These are phyloP conservation scores for Diaprepes abbreviatus DNA, from an alignment of 2,888 invertebrate genomes.

Conservation along the genomic window DNA sequence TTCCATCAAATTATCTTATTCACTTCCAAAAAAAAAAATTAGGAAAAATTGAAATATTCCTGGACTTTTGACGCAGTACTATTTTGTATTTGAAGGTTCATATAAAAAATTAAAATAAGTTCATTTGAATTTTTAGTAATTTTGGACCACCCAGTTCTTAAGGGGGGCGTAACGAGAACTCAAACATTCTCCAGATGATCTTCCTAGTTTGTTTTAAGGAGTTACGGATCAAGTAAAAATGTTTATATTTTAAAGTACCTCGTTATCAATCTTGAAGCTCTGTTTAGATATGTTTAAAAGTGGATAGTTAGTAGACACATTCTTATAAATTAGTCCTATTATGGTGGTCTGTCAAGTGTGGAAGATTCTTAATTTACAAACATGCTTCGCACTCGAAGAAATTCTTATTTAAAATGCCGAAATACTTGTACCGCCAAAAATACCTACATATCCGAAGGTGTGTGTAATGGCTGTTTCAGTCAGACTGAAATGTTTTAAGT, in stretches of 20 bases:
- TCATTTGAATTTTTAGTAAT: too few species aligned
- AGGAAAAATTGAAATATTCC: too few species aligned
- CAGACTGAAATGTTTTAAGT: neutral
- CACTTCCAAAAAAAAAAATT: too few species aligned
- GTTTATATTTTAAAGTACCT: neutral
- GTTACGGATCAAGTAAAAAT: neutral
- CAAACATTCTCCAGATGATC: conserved; percentile 2
- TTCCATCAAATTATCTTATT: too few species aligned
- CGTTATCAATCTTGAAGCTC: neutral
- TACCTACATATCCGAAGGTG: neutral
- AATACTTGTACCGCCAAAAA: neutral
- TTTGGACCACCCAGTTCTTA: neutral
- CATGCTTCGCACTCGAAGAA: neutral
- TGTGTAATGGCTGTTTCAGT: neutral
- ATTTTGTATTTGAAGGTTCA: too few species aligned
- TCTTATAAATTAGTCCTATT: too few species aligned
- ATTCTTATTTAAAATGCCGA: conserved; percentile 1
- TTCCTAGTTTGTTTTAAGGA: neutral
- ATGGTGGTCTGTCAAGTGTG: conserved; percentile 1
- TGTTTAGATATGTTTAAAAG: too few species aligned
- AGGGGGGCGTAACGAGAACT: conserved; percentile 2
- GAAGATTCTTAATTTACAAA: neutral
- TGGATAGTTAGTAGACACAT: too few species aligned
- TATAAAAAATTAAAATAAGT: too few species aligned
- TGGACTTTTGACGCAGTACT: too few species aligned